These are phyloP conservation scores for Cyclina sinensis DNA, from an alignment of 1,140 invertebrate genomes.

Conservation along the genomic window DNA sequence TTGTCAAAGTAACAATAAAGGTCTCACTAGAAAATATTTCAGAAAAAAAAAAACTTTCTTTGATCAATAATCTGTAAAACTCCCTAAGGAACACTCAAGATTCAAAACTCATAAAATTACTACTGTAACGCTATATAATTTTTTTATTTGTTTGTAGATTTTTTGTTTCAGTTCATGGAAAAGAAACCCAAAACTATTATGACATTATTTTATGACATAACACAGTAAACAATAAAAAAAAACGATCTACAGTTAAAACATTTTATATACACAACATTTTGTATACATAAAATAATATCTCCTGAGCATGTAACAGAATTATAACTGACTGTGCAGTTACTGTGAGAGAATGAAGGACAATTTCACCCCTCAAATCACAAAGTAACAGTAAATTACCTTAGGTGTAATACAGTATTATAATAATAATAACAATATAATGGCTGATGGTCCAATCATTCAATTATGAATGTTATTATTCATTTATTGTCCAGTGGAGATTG, in stretches of 20 bases:
- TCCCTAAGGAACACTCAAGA: background rate
- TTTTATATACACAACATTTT: too few species aligned
- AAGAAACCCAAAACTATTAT: background rate
- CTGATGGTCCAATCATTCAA: constrained; percentile 23
- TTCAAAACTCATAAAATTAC: background rate
- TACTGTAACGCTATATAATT: too few species aligned
- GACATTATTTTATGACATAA: background rate
- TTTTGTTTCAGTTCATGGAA: background rate
- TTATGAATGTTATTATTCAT: constrained; percentile 8
- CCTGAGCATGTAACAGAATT: too few species aligned
- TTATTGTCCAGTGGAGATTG: background rate
- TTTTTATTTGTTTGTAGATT: background rate
- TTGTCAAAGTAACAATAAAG: too few species aligned
- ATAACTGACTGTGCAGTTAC: too few species aligned
- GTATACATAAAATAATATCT: too few species aligned
- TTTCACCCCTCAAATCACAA: background rate
- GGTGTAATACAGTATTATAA: background rate
- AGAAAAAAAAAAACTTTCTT: too few species aligned
- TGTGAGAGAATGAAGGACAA: too few species aligned
- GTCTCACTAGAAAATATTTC: too few species aligned
- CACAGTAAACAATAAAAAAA: background rate
- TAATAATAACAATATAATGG: constrained; percentile 3
- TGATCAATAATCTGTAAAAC: too few species aligned
- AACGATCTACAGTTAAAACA: background rate
- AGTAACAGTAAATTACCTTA: background rate